Evolutionary conservation across 2,888 invertebrate species (phyloP).

Genomic region (Eilema griseolum): DNA sequence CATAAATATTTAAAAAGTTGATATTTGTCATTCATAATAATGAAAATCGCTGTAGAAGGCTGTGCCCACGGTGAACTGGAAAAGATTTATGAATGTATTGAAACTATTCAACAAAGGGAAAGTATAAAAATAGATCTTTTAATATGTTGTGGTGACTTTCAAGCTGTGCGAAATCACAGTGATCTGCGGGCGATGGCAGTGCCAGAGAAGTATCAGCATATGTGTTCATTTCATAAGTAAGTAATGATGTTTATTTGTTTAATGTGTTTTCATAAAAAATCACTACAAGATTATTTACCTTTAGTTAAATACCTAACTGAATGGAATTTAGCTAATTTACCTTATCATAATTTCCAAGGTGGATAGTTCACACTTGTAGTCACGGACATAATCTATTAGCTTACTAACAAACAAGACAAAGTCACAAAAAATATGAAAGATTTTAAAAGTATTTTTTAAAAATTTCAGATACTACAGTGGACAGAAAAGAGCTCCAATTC

Average conservation of each 20-base stretch:
- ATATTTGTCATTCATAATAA: constrained; percentile 60
- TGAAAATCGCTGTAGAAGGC: constrained; percentile 98
- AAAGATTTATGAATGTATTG: constrained; percentile 95
- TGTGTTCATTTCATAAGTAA: constrained; percentile 84
- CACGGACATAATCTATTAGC: not conserved
- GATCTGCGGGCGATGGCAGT: constrained; percentile 98
- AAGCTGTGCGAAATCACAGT: constrained; percentile 95
- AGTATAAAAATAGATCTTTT: constrained; percentile 95
- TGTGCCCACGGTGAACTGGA: constrained; percentile 99
- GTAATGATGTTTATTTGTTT: too few species aligned
- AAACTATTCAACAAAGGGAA: constrained; percentile 91
- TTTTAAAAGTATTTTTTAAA: not conserved
- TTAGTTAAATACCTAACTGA: too few species aligned
- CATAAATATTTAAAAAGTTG: not conserved
- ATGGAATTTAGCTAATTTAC: too few species aligned
- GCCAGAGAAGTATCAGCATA: constrained; percentile 95
- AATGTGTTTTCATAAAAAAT: not conserved
- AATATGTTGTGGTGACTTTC: constrained; percentile 99
- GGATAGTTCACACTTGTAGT: too few species aligned
- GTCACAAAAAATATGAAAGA: too few species aligned
- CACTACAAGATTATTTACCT: not conserved
- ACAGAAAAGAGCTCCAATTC: constrained; percentile 94
- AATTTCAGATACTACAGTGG: constrained; percentile 95
- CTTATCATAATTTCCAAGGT: too few species aligned
- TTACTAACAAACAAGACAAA: too few species aligned